Evolutionary conservation across 2,888 invertebrate genomes (phyloP).

Genomic region (Philhelius pedissequus): DNA sequence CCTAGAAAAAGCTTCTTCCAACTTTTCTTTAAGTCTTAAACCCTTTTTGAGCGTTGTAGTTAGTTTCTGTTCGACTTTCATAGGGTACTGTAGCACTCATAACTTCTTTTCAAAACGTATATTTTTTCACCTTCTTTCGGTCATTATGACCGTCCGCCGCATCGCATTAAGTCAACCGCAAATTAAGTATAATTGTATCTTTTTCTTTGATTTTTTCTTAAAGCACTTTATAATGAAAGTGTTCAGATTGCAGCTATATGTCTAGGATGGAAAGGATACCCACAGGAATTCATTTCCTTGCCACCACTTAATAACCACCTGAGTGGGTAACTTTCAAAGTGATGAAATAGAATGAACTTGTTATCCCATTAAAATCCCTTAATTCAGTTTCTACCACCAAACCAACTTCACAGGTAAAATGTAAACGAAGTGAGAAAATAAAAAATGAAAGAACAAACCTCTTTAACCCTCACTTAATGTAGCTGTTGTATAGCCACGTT

Average conservation of each 20-base stretch:
- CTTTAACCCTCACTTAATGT: constrained; percentile 1
- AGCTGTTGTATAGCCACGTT: no score
- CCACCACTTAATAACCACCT: constrained; percentile 44
- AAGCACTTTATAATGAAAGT: constrained; percentile 16
- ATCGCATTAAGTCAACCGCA: constrained; percentile 35
- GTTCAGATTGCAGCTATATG: background rate
- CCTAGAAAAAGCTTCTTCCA: no score
- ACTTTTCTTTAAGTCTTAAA: no score
- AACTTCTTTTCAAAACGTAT: background rate
- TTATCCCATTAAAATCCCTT: constrained; percentile 53
- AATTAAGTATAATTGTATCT: constrained; percentile 65
- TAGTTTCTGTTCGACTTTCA: background rate
- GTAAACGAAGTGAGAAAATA: background rate
- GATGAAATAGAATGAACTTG: constrained; percentile 53
- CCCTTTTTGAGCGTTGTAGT: no score
- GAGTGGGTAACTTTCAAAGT: constrained; percentile 60
- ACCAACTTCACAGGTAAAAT: background rate
- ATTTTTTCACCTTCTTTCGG: background rate
- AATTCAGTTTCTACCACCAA: constrained; percentile 38
- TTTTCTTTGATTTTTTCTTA: constrained; percentile 22
- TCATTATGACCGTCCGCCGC: background rate
- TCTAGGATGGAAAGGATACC: background rate
- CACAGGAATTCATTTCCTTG: constrained; percentile 7
- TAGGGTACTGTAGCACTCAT: background rate
- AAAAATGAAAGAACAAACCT: background rate